Evolutionary conservation across 2,113 vertebrate species (phyloP).

Genomic region (Chrysemys picta): DNA sequence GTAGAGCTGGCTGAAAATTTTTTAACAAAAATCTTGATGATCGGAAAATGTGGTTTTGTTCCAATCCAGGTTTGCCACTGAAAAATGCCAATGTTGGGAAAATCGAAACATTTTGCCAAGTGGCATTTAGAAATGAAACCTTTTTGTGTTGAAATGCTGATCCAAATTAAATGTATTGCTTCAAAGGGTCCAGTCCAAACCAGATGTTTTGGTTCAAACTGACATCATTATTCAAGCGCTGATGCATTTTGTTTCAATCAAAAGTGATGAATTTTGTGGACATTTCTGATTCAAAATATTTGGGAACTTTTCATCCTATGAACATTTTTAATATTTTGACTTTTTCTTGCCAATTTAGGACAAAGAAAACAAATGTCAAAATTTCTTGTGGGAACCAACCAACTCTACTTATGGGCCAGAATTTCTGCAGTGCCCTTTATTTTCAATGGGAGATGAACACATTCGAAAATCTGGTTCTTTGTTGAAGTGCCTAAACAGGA

Average conservation of each 20-base stretch:
- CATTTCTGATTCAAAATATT: not conserved
- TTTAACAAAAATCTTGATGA: not conserved
- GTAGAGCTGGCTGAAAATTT: not conserved
- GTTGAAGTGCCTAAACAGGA: not conserved
- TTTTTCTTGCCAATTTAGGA: not conserved
- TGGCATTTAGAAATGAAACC: not conserved
- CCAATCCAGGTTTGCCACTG: not conserved
- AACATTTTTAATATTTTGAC: not conserved
- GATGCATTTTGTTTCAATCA: not conserved
- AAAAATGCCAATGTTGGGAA: not conserved
- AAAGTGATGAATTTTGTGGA: not conserved
- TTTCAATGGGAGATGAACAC: not conserved
- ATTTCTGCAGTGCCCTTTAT: not conserved
- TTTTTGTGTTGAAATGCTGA: not conserved
- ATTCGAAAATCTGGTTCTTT: not conserved
- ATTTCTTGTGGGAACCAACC: not conserved
- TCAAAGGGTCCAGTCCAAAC: not conserved
- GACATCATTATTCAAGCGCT: too few species aligned
- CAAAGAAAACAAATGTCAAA: not conserved
- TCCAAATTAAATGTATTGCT: not conserved
- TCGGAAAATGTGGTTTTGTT: not conserved
- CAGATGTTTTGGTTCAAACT: not conserved
- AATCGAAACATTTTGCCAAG: not conserved
- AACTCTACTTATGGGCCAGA: not conserved
- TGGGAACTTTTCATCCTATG: not conserved